Base-by-base conservation (phyloP, 2,797 vertebrate genomes). In the Galagoides demidoff region DNA sequence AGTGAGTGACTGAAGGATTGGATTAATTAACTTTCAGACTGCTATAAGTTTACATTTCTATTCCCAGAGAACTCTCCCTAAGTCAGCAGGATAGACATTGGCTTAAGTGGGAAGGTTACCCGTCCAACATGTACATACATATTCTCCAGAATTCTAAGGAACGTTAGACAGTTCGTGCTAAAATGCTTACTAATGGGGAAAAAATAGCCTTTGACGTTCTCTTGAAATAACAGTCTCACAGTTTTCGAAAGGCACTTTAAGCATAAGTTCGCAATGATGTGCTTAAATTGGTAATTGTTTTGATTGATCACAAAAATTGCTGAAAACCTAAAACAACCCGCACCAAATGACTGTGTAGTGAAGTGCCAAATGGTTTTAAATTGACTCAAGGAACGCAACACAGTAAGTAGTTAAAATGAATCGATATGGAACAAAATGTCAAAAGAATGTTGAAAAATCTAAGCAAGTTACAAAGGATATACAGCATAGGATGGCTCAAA, bases 111-210 rank as follows among this genome's bases (percentile, higher is more conserved):
- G 19, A 85, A 25, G 52, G 43, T 31, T 55, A 49, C 64, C 29
- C 25, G 13, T 49, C 79, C 59, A n/a, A 70, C 66, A 85, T 25
- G 20, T 91, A 89, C 31, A 83, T 25, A 82, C 55, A 66, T 43
- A 11, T 89, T 94, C 70, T 81, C 74, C 92, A 45, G 52, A 68
- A 3, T 96, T 85, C 87, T 94, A 85, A 73, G 74, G 52, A 92
- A 61, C 45, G 81, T 77, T 45, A 59, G 8, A 43, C 19, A 85
- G 63, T 55, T 89, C 39, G n/a, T 37, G 66, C 43, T 82, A 78
- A 95, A 90, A 66, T 64, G 45, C 8, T 78, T 78, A 79, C 2
- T 25, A 96, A 64, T 29, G 37, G 39, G 92, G 89, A 96, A 43
- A 94, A 97, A 85, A 55, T 5, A 45, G n/a, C 19, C 45, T 45